A percentile compares a stretch with the other conserved stretches of the same genome.
phyloP scores from a whole-genome alignment of 2,797 vertebrate species.

The Danio tinwini region DNA sequence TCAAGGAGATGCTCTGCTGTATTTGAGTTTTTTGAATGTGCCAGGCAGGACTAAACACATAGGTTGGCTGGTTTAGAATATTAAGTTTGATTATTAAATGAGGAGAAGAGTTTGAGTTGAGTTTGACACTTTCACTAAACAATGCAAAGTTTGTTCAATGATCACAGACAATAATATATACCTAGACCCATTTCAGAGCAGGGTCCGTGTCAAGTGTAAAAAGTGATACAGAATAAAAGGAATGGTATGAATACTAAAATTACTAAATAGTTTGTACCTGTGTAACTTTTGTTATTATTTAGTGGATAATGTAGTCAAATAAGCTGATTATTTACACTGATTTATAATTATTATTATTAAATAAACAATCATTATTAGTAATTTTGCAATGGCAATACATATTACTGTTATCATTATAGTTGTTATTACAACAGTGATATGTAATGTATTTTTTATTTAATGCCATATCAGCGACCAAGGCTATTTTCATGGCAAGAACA shows the following conservation, averaged over 20 bases:
- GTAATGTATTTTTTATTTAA: too few species aligned
- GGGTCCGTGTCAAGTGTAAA: neutral
- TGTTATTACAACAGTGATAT: too few species aligned
- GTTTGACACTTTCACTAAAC: neutral
- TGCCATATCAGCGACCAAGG: too few species aligned
- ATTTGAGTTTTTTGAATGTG: constrained; percentile 17
- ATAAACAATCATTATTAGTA: too few species aligned
- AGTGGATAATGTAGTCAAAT: neutral
- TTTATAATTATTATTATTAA: neutral
- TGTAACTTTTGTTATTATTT: neutral
- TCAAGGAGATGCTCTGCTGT: constrained; percentile 40
- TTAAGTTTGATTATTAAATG: constrained; percentile 25
- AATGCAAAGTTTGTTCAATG: constrained; percentile 1
- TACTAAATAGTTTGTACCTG: neutral
- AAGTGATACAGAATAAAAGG: neutral
- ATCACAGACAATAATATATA: neutral
- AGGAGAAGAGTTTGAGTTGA: constrained; percentile 1
- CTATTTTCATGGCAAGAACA: too few species aligned
- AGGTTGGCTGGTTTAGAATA: constrained; percentile 29
- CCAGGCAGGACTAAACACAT: constrained; percentile 31
- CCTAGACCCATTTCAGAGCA: neutral
- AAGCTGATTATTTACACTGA: neutral
- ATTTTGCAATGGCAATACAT: too few species aligned
- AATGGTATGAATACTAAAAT: neutral
- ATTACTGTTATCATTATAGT: too few species aligned